Percentiles rank a stretch among this genome's conserved stretches.
Conservation (phyloP, 2,888 invertebrate genomes). For the Oxystoma pomonae region DNA sequence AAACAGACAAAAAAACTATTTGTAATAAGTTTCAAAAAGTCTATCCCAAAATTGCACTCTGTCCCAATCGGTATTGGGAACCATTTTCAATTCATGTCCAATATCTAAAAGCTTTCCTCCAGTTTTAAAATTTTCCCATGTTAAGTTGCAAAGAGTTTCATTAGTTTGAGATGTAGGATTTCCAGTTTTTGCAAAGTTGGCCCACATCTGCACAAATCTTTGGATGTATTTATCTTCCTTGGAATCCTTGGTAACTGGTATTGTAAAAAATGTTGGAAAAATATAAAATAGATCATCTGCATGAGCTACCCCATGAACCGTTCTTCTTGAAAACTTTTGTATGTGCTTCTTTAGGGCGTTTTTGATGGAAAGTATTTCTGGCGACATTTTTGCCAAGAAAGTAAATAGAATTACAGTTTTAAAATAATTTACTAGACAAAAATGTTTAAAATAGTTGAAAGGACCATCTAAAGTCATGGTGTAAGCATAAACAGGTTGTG, state of each 20-base stretch:
- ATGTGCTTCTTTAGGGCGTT: constrained; percentile 24
- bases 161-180: constrained; percentile 35
- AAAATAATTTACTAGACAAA: constrained; percentile 31
- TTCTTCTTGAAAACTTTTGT: constrained; percentile 24
- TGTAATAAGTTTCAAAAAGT: constrained; percentile 27
- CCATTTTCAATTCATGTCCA: constrained; percentile 31
- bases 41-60: constrained; percentile 40
- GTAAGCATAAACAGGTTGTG: constrained; percentile 36
- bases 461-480: constrained; percentile 35
- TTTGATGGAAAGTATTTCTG: constrained; percentile 17
- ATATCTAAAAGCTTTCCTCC: constrained; percentile 37
- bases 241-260: constrained; percentile 26
- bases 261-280: constrained; percentile 32
- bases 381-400: constrained; percentile 29
- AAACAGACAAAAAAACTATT: too few species aligned
- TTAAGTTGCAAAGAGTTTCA: constrained; percentile 29
- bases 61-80: constrained; percentile 33
- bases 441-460: constrained; percentile 35
- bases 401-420: constrained; percentile 31
- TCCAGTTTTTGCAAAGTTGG: constrained; percentile 40
- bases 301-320: constrained; percentile 35
- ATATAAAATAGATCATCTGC: constrained; percentile 40
- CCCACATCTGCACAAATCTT: constrained; percentile 40
- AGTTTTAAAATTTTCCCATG: constrained; percentile 35
- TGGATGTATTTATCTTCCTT: constrained; percentile 35